These are phyloP conservation scores for Elephas maximus DNA, from an alignment of 2,113 vertebrate genomes.

Conservation along the genomic window DNA sequence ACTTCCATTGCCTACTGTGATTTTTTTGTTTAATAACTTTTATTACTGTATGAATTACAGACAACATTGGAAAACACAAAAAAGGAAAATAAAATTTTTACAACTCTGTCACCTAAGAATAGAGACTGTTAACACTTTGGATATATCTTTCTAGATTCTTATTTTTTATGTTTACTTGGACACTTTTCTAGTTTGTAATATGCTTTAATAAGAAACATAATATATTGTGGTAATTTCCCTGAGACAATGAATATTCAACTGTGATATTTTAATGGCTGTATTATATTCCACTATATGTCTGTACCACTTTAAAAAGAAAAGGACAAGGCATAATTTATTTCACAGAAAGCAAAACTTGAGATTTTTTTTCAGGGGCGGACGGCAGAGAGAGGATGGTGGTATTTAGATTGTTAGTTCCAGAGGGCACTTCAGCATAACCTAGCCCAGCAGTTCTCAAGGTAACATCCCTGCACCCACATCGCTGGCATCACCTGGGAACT, in stretches of 20 bases:
- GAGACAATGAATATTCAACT: slow-evolving; percentile 20
- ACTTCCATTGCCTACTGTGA: neutral
- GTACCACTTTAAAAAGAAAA: neutral
- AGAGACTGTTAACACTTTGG: neutral
- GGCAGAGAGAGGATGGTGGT: neutral
- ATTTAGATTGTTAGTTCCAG: neutral
- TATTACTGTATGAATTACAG: neutral
- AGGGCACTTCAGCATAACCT: neutral
- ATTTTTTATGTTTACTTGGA: neutral
- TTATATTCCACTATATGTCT: neutral
- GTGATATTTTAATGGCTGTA: neutral
- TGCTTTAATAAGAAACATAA: slow-evolving; percentile 1
- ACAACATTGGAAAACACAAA: slow-evolving; percentile 35
- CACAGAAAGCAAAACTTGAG: slow-evolving; percentile 5
- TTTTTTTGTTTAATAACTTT: slow-evolving; percentile 1
- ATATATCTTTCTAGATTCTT: slow-evolving; percentile 8
- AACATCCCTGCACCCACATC: neutral
- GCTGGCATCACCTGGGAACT: neutral
- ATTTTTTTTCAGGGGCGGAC: neutral
- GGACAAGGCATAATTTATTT: neutral
- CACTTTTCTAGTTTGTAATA: slow-evolving; percentile 26
- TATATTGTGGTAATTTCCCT: neutral
- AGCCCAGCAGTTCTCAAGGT: neutral
- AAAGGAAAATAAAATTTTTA: neutral
- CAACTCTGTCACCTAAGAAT: neutral